phyloP scores from a whole-genome alignment of 2,113 vertebrate species.

The Stegostoma tigrinum region DNA sequence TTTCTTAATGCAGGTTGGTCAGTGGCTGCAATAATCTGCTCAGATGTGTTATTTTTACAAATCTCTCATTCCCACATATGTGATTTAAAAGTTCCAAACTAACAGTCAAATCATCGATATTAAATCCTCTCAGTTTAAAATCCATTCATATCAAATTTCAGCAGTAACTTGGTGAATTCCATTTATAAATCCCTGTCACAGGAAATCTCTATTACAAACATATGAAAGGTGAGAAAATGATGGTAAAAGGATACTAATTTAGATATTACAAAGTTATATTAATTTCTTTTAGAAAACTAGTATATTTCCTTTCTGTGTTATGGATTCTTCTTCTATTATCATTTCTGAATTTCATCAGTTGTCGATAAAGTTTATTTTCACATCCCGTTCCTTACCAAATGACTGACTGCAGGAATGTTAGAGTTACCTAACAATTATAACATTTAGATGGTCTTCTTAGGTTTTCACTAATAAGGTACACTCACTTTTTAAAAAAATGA shows the following conservation, averaged over 20 bases:
- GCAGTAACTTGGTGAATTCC: neutral
- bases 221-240: neutral
- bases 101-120: neutral
- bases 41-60: neutral
- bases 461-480: neutral
- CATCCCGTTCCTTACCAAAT: neutral
- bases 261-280: neutral
- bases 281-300: neutral
- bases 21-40: neutral
- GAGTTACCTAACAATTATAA: neutral
- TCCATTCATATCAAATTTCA: neutral
- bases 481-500: neutral
- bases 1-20: neutral
- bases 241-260: neutral
- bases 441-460: neutral
- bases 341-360: constrained; percentile 5
- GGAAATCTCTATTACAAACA: neutral
- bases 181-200: neutral
- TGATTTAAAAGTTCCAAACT: neutral
- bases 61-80: neutral
- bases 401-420: neutral
- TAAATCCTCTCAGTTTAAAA: neutral
- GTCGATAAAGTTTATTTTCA: neutral
- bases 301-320: neutral
- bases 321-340: neutral